These are phyloP conservation scores for Anolis sagrei DNA, from an alignment of 2,113 vertebrate genomes.

Conservation along the genomic window DNA sequence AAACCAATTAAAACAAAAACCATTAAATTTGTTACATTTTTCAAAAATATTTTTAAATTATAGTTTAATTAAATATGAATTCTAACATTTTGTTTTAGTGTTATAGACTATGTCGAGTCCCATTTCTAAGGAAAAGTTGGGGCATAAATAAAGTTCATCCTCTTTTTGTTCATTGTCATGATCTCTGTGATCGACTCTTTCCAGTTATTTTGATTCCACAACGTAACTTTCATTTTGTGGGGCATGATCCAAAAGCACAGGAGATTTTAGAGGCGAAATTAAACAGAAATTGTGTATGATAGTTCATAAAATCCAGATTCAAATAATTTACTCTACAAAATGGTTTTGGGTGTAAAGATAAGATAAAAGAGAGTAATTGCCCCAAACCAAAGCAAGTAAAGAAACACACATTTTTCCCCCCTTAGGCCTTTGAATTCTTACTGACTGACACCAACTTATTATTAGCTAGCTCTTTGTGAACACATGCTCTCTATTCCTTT, in stretches of 20 bases:
- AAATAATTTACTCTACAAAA: neutral
- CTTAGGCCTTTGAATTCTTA: neutral
- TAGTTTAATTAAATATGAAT: too few relatives aligned
- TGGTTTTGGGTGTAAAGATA: neutral
- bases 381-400: neutral
- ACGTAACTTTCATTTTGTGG: slow-evolving; percentile 30
- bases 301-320: neutral
- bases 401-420: neutral
- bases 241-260: neutral
- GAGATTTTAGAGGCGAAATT: neutral
- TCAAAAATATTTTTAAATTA: too few relatives aligned
- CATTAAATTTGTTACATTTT: too few relatives aligned
- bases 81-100: too few relatives aligned
- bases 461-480: neutral
- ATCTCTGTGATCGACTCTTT: neutral
- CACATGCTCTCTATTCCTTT: neutral
- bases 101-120: too few relatives aligned
- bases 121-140: too few relatives aligned
- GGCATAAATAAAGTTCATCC: too few relatives aligned
- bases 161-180: neutral
- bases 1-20: too few relatives aligned
- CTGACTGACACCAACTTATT: neutral
- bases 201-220: neutral
- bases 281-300: neutral
- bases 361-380: neutral